Conservation (phyloP, 2,113 vertebrate genomes). For the Pterocles burchelli region DNA sequence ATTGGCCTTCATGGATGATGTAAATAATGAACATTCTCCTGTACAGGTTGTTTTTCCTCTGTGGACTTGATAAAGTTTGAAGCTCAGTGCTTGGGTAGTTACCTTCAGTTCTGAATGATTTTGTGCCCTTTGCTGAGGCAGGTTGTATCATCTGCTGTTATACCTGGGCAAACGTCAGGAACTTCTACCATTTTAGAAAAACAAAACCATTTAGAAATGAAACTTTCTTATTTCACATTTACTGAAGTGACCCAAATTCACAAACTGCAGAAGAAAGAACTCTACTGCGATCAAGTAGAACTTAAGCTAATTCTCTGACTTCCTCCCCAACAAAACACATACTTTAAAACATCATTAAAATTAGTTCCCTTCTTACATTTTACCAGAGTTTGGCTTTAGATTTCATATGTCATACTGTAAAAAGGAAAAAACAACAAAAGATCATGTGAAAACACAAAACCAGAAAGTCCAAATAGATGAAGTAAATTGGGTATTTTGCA, state of each 20-base stretch:
- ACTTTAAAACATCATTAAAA: background rate
- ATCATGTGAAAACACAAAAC: background rate
- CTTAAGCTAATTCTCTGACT: background rate
- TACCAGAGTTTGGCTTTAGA: background rate
- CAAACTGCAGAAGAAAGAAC: background rate
- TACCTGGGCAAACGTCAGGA: background rate
- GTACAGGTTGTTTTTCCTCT: background rate
- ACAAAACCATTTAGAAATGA: background rate
- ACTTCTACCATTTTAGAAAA: background rate
- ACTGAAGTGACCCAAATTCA: background rate
- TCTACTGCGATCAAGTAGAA: background rate
- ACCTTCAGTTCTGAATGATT: background rate
- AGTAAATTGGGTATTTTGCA: background rate
- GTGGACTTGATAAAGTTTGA: background rate
- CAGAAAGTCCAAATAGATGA: background rate
- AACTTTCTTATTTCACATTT: background rate
- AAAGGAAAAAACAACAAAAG: background rate
- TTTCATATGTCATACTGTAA: background rate
- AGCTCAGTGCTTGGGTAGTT: background rate
- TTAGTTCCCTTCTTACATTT: background rate
- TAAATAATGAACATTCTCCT: constrained; percentile 18
- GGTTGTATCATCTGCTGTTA: background rate
- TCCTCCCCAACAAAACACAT: background rate
- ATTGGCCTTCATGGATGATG: background rate
- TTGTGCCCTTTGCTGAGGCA: background rate